phyloP scores from a whole-genome alignment of 2,888 invertebrate species.

The Aethes cnicana region DNA sequence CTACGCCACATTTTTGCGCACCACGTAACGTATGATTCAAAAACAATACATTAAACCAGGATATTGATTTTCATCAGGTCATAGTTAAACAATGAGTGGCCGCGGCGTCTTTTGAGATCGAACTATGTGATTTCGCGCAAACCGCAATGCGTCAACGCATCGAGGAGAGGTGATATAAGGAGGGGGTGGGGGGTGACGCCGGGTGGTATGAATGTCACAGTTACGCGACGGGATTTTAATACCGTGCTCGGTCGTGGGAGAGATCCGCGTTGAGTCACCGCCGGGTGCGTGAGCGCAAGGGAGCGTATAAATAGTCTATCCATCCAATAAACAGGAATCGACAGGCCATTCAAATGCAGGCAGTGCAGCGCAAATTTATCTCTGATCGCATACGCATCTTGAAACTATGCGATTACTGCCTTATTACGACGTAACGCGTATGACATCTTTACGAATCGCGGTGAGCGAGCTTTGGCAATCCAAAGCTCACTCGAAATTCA shows the following conservation, averaged over 20 bases:
- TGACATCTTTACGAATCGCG: too few relatives aligned
- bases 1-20: background rate
- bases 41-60: constrained; percentile 25
- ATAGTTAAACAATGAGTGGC: constrained; percentile 22
- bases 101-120: constrained; percentile 27
- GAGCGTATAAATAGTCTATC: background rate
- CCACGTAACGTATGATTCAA: constrained; percentile 22
- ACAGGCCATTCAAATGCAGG: background rate
- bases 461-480: too few relatives aligned
- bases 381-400: too few relatives aligned
- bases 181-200: background rate
- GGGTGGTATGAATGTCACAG: background rate
- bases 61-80: constrained; percentile 26
- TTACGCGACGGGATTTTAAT: background rate
- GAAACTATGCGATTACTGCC: too few relatives aligned
- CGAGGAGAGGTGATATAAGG: background rate
- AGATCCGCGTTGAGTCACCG: constrained; percentile 11
- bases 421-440: too few relatives aligned
- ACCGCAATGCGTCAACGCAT: constrained; percentile 12
- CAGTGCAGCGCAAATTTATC: too few relatives aligned
- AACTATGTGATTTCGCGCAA: constrained; percentile 21
- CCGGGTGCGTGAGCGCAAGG: background rate
- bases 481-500: too few relatives aligned
- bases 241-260: constrained; percentile 2
- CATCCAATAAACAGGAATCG: background rate